Conservation (phyloP, 92 coral and sea anemone species). For the Zoanthus sansibaricus region DNA sequence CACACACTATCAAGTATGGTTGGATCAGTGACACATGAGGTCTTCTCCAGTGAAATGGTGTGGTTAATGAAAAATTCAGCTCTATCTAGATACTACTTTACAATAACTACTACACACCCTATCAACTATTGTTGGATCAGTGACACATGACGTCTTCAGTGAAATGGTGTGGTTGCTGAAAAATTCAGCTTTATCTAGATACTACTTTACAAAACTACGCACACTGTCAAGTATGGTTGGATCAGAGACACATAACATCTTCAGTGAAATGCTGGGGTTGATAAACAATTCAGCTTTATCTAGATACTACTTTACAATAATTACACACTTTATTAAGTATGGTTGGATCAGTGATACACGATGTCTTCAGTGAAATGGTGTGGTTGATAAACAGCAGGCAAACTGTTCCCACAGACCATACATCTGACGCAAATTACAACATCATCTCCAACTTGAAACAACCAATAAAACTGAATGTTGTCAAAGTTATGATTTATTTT, state of each 20-base stretch:
- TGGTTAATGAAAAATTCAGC: too few relatives aligned
- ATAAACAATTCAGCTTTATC: too few relatives aligned
- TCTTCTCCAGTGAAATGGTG: too few relatives aligned
- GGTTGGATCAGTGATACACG: constrained; percentile 62
- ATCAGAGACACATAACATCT: not conserved
- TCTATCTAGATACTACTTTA: too few relatives aligned
- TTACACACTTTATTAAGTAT: not conserved
- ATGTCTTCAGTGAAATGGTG: constrained; percentile 68
- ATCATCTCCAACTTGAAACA: constrained; percentile 44
- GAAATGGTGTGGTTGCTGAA: too few relatives aligned
- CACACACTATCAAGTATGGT: not conserved
- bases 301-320: too few relatives aligned
- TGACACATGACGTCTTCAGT: too few relatives aligned
- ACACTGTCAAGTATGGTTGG: not conserved
- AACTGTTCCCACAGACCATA: constrained; percentile 62
- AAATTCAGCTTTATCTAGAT: too few relatives aligned
- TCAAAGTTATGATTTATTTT: not conserved
- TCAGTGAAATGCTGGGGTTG: too few relatives aligned
- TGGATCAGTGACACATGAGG: not conserved
- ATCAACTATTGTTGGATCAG: not conserved
- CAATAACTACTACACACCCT: not conserved
- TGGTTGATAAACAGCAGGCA: constrained; percentile 71
- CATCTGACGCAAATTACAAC: constrained; percentile 75
- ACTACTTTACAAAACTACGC: not conserved
- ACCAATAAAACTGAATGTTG: not conserved